Percentiles rank a stretch among this genome's conserved stretches.
Conservation (phyloP, 2,113 vertebrate genomes). For the Stictonetta naevosa region DNA sequence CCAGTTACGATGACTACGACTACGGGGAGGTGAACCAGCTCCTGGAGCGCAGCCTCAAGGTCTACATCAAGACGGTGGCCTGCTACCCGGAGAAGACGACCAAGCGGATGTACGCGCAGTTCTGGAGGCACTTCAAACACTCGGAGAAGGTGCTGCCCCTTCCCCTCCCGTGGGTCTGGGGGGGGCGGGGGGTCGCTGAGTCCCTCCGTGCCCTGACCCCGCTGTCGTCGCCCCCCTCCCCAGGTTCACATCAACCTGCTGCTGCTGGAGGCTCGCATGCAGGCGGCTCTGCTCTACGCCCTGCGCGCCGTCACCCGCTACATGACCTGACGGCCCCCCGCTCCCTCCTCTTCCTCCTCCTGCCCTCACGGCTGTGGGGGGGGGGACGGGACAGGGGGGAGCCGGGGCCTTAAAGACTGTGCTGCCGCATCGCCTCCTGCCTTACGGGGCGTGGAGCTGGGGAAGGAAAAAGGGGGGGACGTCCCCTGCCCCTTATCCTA, state of each 20-base stretch:
- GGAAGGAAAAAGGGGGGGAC: neutral
- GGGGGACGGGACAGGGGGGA: neutral
- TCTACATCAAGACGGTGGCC: constrained; percentile 94
- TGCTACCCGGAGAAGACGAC: constrained; percentile 95
- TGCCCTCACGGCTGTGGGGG: neutral
- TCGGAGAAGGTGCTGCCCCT: constrained; percentile 90
- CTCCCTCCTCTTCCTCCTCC: neutral
- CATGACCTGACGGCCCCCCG: constrained; percentile 77
- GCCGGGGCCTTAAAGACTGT: neutral
- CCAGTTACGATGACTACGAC: constrained; percentile 93
- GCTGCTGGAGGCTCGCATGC: constrained; percentile 92
- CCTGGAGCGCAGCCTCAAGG: constrained; percentile 90
- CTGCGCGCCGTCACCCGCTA: constrained; percentile 86
- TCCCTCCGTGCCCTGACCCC: neutral
- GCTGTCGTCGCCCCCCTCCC: too few species aligned
- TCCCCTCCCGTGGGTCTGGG: neutral
- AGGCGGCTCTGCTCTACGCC: constrained; percentile 92
- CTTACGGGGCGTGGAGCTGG: neutral
- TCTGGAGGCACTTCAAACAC: constrained; percentile 95
- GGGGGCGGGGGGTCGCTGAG: neutral
- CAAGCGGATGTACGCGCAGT: constrained; percentile 82
- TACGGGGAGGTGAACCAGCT: constrained; percentile 94
- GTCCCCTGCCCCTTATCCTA: neutral
- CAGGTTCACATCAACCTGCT: constrained; percentile 95
- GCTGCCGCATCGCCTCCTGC: neutral